phyloP scores from a whole-genome alignment of 2,888 invertebrate species.

The Eristalis arbustorum region DNA sequence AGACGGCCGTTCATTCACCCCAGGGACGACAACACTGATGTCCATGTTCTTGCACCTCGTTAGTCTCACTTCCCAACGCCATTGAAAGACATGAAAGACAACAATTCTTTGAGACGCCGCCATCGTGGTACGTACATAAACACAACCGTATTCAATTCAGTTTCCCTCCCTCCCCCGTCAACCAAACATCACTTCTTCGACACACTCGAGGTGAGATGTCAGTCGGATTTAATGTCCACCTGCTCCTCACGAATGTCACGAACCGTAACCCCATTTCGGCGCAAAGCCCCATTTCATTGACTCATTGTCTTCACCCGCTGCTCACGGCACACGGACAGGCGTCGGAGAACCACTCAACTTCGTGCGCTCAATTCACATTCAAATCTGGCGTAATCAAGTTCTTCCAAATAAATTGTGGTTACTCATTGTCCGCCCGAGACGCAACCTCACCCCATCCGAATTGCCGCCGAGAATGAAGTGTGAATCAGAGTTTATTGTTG shows the following conservation, averaged over 20 bases:
- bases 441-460: background rate
- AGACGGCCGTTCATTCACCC: no score
- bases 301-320: background rate
- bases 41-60: no score
- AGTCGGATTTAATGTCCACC: background rate
- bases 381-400: background rate
- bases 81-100: no score
- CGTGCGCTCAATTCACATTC: background rate
- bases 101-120: no score
- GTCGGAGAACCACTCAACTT: background rate
- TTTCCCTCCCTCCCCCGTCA: no score
- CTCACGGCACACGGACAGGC: background rate
- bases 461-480: constrained; percentile 32
- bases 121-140: no score
- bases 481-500: constrained; percentile 35
- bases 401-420: constrained; percentile 16
- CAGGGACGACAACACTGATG: no score
- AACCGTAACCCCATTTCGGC: background rate
- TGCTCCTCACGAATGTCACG: background rate
- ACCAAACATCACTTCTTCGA: no score
- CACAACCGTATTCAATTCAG: no score
- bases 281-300: background rate
- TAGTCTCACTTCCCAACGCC: no score
- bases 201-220: background rate
- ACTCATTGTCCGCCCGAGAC: constrained; percentile 14